Evolutionary conservation across 1,140 invertebrate species (phyloP), one percentile per base, ranked within the genome.

Genomic region (Pseudomyrmex gracilis): DNA sequence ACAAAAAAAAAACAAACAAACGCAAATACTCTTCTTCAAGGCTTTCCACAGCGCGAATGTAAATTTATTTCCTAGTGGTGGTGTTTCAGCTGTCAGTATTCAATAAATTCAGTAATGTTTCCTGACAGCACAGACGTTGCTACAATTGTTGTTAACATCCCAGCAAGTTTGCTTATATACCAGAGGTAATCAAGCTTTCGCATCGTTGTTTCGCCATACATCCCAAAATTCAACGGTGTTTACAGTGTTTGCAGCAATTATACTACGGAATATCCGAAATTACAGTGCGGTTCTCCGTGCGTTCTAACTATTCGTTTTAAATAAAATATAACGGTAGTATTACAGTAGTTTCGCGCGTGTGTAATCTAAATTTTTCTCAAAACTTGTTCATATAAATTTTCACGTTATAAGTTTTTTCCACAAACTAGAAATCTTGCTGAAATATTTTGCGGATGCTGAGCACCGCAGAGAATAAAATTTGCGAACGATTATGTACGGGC

Each of bases 401-500:
- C 49, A 73, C 5, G 34, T 34, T 22, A 60, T 73, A 24, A 55
- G 13, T 51, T 53, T 43, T 58, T 2, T 0, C 24, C 53, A 43
- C 2, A 49, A 53, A 43, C 20, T 34, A 53, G 17, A 10, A 55
- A 55, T 77, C 4, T 77, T 55, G n/a, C 24, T 67, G 5, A 58
- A 80, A 71, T 67, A 12, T 76, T 51, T 17, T 9, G 4, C 5
- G 5, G 9, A 47, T 57, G 4, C 63, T 77, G 17, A 47, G 34
- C 47, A 57, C 0, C 7, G 15, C 17, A 24, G 13, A 34, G 68
- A 55, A 71, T 71, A 22, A 71, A 71, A 71, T 78, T 78, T n/a
- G 73, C 47, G 22, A 77, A 13, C 24, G 68, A 57, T 71, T 63
- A 60, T 76, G 45, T 64, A 45, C 63, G 45, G 82, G 70, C 87